These are phyloP conservation scores for Capromys pilorides DNA, from an alignment of 2,797 vertebrate species.

Conservation along the genomic window DNA sequence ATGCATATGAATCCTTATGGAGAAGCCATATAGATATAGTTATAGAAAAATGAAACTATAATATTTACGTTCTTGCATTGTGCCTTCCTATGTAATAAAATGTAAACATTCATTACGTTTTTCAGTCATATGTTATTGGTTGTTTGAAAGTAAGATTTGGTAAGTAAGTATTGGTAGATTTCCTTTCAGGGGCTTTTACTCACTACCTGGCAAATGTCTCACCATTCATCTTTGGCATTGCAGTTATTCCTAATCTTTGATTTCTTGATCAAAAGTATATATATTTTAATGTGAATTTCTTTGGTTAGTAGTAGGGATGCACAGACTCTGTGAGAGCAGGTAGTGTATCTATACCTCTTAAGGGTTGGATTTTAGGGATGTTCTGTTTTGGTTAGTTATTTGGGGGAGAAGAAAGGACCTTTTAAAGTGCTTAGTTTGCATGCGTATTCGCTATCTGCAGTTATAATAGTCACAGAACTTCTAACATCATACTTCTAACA, in stretches of 20 bases:
- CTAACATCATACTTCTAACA: neutral
- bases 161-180: slow-evolving; percentile 21
- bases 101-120: slow-evolving; percentile 15
- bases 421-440: slow-evolving; percentile 8
- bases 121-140: neutral
- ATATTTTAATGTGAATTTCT: slow-evolving; percentile 35
- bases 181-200: neutral
- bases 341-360: slow-evolving; percentile 68
- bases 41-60: neutral
- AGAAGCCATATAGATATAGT: neutral
- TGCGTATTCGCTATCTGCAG: slow-evolving; percentile 21
- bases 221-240: neutral
- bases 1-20: neutral
- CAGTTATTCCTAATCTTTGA: slow-evolving; percentile 17
- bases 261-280: neutral
- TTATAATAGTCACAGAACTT: slow-evolving; percentile 59
- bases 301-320: neutral
- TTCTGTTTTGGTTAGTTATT: neutral
- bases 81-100: slow-evolving; percentile 7
- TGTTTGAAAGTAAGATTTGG: slow-evolving; percentile 43
- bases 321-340: slow-evolving; percentile 86
- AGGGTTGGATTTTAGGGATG: neutral
- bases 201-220: neutral
- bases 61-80: slow-evolving; percentile 10
- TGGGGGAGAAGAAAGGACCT: neutral